Base-by-base conservation (phyloP, 2,888 invertebrate genomes). In the Lottia gigantea region DNA sequence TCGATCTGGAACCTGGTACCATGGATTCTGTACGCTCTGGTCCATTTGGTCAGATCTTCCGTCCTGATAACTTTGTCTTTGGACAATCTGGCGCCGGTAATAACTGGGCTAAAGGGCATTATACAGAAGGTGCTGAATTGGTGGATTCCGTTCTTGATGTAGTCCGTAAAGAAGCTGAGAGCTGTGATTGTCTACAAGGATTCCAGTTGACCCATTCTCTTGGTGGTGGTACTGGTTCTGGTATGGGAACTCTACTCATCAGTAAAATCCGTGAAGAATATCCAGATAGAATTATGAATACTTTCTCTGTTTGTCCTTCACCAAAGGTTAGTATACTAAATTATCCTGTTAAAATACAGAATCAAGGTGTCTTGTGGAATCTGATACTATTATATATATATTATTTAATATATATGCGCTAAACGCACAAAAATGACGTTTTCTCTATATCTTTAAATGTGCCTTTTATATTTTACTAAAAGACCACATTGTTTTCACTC, bases 181-280 rank as follows among this genome's bases (percentile, higher is more conserved):
- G 55, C 55, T 55, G 55, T 55, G 55, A 55, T 23, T 55, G 55
- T 14, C 23, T 55, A 23, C 55, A 55, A 23, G 55, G 55, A 55
- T 55, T 55, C 55, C 55, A 55, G 23, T 23, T 55, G 55, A 55
- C 55, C 19, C 55, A 55, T 19, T 55, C 55, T 0, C 23, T 55
- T 1, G 55, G 55, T 55, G 55, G 55, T 19, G 55, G 55, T 19
- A 55, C 55, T 55, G 55, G 55, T 55, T 55, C 55, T 55, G 55
- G 55, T 55, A 55, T 55, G 55, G 55, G 55, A 55, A 55, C 55
- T 14, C 55, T 55, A 2, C 55, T 55, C 55, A 55, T 55, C 55
- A 55, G 55, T 55, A 55, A 55, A 55, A 55, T 55, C 11, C 55
- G 55, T 55, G 55, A 55, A 55, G 55, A 55, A 55, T 55, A 55